Evolutionary conservation across 2,797 vertebrate species (phyloP).

Genomic region (Leptatherina wallacei): DNA sequence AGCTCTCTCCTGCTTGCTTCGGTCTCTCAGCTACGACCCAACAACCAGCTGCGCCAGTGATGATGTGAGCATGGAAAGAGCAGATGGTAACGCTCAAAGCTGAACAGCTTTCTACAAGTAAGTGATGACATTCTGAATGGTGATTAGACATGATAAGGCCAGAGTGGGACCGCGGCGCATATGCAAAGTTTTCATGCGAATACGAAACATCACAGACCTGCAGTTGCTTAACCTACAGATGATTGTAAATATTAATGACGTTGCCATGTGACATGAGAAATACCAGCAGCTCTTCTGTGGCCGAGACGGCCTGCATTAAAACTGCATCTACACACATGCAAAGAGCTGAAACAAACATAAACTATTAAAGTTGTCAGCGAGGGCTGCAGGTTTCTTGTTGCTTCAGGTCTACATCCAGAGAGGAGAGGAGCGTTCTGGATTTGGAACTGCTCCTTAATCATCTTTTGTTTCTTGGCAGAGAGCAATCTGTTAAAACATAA

Average conservation of each 20-base stretch:
- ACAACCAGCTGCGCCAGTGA: conserved; percentile 36
- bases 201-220: conserved; percentile 22
- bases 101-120: conserved; percentile 30
- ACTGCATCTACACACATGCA: conserved; percentile 21
- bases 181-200: conserved; percentile 31
- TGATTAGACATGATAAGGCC: conserved; percentile 14
- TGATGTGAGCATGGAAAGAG: conserved; percentile 35
- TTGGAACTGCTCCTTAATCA: conserved; percentile 71
- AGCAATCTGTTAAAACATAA: conserved; percentile 77
- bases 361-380: conserved; percentile 42
- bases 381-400: conserved; percentile 56
- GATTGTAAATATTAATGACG: conserved; percentile 34
- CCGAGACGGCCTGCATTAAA: conserved; percentile 30
- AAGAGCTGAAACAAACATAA: conserved; percentile 28
- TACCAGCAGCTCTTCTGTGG: conserved; percentile 33
- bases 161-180: background rate
- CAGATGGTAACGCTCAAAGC: conserved; percentile 41
- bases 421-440: conserved; percentile 57
- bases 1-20: conserved; percentile 13
- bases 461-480: conserved; percentile 76
- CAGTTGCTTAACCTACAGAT: conserved; percentile 14
- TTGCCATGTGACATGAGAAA: conserved; percentile 33
- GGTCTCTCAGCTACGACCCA: conserved; percentile 18
- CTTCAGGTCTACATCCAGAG: conserved; percentile 53
- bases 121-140: conserved; percentile 38